phyloP scores from a whole-genome alignment of 2,888 invertebrate species.

The Poecilobothrus nobilitatus region DNA sequence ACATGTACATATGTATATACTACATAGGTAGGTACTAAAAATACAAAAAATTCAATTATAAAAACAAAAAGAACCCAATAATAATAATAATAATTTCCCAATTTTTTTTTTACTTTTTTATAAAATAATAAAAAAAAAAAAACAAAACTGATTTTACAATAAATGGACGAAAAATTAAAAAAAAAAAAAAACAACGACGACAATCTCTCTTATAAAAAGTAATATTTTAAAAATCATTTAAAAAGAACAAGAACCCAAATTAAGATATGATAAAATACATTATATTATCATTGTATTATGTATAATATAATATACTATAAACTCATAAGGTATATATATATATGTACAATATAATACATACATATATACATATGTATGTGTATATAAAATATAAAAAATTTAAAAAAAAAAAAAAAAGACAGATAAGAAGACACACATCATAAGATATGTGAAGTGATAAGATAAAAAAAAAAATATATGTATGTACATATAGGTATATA shows the following conservation, averaged over 20 bases:
- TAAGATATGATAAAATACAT: not conserved
- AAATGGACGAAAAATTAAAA: not conserved
- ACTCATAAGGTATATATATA: not conserved
- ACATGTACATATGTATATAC: no score
- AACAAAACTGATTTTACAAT: not conserved
- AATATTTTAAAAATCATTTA: not conserved
- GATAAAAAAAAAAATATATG: not conserved
- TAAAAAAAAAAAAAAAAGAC: not conserved
- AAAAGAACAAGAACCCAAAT: slow-evolving; percentile 1
- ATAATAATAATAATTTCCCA: no score
- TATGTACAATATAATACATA: not conserved
- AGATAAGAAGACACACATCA: slow-evolving; percentile 6
- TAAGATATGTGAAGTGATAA: slow-evolving; percentile 1
- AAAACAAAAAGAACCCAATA: not conserved
- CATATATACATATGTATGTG: no score
- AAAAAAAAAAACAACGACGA: not conserved
- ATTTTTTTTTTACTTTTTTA: not conserved
- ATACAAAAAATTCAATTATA: not conserved
- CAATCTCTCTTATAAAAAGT: not conserved
- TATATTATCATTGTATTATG: no score
- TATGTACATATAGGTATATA: no score
- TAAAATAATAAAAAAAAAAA: no score
- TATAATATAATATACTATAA: no score
- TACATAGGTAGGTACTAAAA: no score
- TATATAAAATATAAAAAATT: no score